A percentile compares a stretch with the other conserved stretches of the same genome.
These are phyloP conservation scores for Phasianus colchicus DNA, from an alignment of 2,113 vertebrate genomes.

Conservation along the genomic window DNA sequence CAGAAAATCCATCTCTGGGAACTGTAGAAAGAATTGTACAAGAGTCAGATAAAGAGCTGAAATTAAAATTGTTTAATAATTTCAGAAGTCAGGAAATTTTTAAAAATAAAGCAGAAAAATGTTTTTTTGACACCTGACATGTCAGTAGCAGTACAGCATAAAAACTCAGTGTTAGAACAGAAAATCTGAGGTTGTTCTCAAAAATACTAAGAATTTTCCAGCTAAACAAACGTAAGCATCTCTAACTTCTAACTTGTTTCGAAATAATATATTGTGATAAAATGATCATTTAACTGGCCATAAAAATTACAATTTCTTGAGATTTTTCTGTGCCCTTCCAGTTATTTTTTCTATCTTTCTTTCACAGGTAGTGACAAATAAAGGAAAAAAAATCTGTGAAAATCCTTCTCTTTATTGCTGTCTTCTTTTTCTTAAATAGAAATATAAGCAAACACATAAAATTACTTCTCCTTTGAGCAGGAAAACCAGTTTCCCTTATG, in stretches of 20 bases:
- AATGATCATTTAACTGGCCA: not conserved
- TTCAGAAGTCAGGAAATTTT: not conserved
- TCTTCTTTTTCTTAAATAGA: not conserved
- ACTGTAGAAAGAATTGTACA: not conserved
- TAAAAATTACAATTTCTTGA: not conserved
- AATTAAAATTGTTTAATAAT: not conserved
- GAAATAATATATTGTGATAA: not conserved
- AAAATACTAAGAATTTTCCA: not conserved
- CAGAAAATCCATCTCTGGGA: not conserved
- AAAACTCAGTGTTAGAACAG: not conserved
- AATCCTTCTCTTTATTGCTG: not conserved
- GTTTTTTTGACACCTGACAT: accelerated
- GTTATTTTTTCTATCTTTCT: not conserved
- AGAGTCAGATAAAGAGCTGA: not conserved
- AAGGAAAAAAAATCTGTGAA: not conserved
- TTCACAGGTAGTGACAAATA: not conserved
- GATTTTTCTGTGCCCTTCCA: not conserved
- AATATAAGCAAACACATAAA: not conserved
- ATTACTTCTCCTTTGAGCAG: not conserved
- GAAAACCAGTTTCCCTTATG: not conserved
- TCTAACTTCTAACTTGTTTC: not conserved
- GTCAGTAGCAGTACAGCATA: not conserved
- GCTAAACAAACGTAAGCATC: not conserved
- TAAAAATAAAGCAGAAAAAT: not conserved
- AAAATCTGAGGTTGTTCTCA: not conserved